phyloP scores from a whole-genome alignment of 2,888 invertebrate genomes.

The Chloromyia formosa region DNA sequence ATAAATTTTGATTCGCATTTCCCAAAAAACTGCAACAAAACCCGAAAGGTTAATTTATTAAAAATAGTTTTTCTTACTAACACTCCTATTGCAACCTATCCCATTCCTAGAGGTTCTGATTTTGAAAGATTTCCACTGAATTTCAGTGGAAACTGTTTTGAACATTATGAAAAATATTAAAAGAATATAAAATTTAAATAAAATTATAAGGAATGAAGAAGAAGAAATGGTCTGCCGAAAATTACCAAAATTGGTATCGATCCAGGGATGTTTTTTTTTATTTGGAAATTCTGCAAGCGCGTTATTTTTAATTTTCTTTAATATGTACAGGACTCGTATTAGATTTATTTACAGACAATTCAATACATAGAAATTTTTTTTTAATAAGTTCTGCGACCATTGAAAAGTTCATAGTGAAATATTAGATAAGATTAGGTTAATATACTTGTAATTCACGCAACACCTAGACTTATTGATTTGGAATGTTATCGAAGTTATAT shows the following conservation, averaged over 20 bases:
- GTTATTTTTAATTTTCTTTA: background rate
- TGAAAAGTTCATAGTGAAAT: background rate
- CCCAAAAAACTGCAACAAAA: background rate
- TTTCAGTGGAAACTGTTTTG: conserved; percentile 32
- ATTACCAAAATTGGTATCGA: background rate
- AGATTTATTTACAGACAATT: background rate
- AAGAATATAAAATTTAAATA: conserved; percentile 30
- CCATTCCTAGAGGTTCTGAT: conserved; percentile 41
- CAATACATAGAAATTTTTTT: background rate
- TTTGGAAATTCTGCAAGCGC: background rate
- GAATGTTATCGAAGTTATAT: background rate
- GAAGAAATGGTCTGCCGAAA: too few relatives aligned
- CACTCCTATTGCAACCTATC: conserved; percentile 47
- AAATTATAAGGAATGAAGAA: too few relatives aligned
- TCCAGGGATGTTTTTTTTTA: background rate
- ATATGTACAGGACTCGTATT: too few relatives aligned
- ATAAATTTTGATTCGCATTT: conserved; percentile 8
- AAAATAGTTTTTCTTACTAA: background rate
- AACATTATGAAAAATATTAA: conserved; percentile 21
- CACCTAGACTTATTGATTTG: background rate
- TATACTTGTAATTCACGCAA: too few relatives aligned
- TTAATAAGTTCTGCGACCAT: conserved; percentile 3
- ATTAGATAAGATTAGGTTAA: background rate
- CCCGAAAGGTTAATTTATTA: background rate
- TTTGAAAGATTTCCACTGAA: background rate